Percentiles rank a stretch among this genome's conserved stretches.
Conservation (phyloP, 2,888 invertebrate species). For the Rambutsinella grinnellia region DNA sequence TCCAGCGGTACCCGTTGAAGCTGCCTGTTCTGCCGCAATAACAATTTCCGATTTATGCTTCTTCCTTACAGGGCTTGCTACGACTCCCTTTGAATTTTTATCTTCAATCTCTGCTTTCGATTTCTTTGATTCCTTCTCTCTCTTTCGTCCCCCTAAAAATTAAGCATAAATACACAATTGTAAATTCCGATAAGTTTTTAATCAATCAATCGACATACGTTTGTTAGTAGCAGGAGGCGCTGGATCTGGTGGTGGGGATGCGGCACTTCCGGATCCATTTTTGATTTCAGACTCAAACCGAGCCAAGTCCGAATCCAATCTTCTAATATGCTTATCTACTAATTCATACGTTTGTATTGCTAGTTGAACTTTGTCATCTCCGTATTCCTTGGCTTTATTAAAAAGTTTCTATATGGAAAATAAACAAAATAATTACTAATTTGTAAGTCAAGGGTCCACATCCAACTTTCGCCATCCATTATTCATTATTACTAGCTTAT, state of each 20-base stretch:
- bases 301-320: constrained; percentile 95
- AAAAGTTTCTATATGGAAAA: constrained; percentile 80
- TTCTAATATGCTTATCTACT: constrained; percentile 92
- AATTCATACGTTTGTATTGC: constrained; percentile 98
- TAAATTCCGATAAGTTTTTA: no score
- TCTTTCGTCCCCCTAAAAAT: constrained; percentile 59
- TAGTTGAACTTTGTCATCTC: constrained; percentile 96
- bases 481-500: not conserved
- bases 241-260: constrained; percentile 60
- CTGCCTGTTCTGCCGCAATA: constrained; percentile 68
- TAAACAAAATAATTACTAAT: constrained; percentile 1
- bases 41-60: constrained; percentile 66
- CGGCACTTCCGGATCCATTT: constrained; percentile 74
- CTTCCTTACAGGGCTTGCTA: constrained; percentile 63
- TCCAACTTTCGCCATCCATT: no score
- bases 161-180: not conserved
- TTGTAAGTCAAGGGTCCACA: no score
- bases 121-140: constrained; percentile 66
- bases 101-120: constrained; percentile 59
- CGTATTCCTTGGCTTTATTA: constrained; percentile 94
- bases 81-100: constrained; percentile 58
- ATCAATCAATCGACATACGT: constrained; percentile 51
- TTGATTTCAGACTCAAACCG: constrained; percentile 97
- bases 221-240: constrained; percentile 57
- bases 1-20: constrained; percentile 77